Percentiles rank a stretch among this genome's conserved stretches.
Evolutionary conservation across 2,797 vertebrate species (phyloP).

Genomic region (Myripristis murdjan): DNA sequence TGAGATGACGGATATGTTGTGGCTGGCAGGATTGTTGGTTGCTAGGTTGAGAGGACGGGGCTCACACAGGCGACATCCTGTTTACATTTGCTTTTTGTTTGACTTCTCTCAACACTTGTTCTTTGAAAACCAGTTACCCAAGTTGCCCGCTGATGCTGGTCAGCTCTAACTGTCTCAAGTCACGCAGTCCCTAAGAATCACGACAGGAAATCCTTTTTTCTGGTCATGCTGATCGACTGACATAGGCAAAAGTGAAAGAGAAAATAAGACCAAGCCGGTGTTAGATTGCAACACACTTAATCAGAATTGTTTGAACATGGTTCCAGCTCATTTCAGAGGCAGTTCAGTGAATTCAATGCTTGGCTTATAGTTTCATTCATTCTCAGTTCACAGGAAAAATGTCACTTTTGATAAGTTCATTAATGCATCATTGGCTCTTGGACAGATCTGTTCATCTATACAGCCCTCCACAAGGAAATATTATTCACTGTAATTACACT

Average conservation of each 20-base stretch:
- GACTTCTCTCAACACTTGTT: slow-evolving; percentile 7
- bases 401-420: no score
- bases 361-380: no score
- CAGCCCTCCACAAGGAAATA: background rate
- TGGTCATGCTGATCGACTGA: background rate
- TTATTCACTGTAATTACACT: background rate
- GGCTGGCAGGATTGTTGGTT: background rate
- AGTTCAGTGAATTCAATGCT: no score
- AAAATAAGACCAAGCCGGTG: background rate
- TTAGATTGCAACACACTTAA: background rate
- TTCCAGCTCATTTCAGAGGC: no score
- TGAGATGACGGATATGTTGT: background rate
- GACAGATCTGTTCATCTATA: background rate
- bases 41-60: background rate
- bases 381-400: no score
- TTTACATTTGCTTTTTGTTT: slow-evolving; percentile 27
- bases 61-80: slow-evolving; percentile 10
- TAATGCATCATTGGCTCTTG: no score
- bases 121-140: background rate
- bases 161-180: no score
- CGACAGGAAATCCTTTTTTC: slow-evolving; percentile 25
- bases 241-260: background rate
- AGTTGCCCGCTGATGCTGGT: slow-evolving; percentile 1
- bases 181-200: background rate
- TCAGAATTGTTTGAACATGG: no score